Percentiles rank a stretch among this genome's conserved stretches.
These are phyloP conservation scores for Phrynosoma platyrhinos DNA, from an alignment of 2,113 vertebrate species.

Conservation along the genomic window DNA sequence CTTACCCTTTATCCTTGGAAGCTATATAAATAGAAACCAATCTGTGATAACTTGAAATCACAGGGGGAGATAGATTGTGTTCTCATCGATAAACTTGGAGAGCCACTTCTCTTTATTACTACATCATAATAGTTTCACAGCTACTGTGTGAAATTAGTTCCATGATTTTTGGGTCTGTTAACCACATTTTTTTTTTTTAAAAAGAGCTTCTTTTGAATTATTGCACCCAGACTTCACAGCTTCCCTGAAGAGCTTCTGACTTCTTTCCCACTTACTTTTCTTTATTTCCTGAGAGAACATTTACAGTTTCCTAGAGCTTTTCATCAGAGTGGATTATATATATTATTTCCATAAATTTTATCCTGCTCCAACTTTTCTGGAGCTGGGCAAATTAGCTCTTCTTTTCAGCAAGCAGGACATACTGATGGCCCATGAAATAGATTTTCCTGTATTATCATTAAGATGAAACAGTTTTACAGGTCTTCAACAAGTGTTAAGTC, in stretches of 20 bases:
- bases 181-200: not conserved
- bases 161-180: not conserved
- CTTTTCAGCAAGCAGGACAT: constrained; percentile 26
- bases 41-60: not conserved
- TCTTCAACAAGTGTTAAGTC: constrained; percentile 12
- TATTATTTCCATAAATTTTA: constrained; percentile 49
- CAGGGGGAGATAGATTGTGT: not conserved
- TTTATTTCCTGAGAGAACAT: not conserved
- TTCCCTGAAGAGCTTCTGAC: constrained; percentile 10
- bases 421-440: constrained; percentile 56
- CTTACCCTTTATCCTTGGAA: not conserved
- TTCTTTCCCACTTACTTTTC: not conserved
- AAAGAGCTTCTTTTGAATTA: not conserved
- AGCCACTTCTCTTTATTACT: not conserved
- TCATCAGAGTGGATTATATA: constrained; percentile 29
- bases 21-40: not conserved
- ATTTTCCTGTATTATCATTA: constrained; percentile 41
- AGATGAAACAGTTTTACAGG: constrained; percentile 34
- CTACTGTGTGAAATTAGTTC: not conserved
- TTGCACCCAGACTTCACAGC: not conserved
- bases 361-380: constrained; percentile 29
- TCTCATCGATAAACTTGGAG: not conserved
- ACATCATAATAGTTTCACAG: fast-evolving
- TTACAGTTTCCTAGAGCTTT: constrained; percentile 36
- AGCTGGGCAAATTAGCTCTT: constrained; percentile 44